phyloP scores from a whole-genome alignment of 2,888 invertebrate species.

The Asteroscopus sphinx region DNA sequence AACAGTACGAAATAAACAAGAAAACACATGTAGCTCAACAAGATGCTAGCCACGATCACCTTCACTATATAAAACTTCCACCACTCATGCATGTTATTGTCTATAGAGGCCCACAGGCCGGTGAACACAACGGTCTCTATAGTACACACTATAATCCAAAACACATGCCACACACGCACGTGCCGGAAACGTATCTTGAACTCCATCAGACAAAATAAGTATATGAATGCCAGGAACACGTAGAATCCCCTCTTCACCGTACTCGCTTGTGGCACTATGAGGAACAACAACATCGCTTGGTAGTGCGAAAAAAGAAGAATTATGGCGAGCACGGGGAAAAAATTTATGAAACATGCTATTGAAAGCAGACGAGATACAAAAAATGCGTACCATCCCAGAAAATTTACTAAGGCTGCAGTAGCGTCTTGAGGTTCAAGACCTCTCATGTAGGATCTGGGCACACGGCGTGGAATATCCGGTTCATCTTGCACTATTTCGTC shows the following conservation, averaged over 20 bases:
- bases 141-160: conserved; percentile 92
- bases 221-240: conserved; percentile 93
- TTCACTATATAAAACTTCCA: conserved; percentile 92
- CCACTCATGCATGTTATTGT: conserved; percentile 90
- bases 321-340: conserved; percentile 91
- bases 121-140: conserved; percentile 92
- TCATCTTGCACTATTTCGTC: conserved; percentile 76
- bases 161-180: conserved; percentile 92
- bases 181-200: conserved; percentile 94
- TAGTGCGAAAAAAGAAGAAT: conserved; percentile 91
- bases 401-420: conserved; percentile 91
- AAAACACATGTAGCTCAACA: conserved; percentile 90
- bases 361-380: conserved; percentile 93
- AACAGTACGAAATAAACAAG: conserved; percentile 91
- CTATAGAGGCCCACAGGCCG: conserved; percentile 90
- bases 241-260: conserved; percentile 90
- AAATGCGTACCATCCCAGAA: conserved; percentile 94
- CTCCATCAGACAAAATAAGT: conserved; percentile 94
- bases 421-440: conserved; percentile 94
- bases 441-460: conserved; percentile 88
- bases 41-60: conserved; percentile 90
- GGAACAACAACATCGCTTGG: conserved; percentile 90
- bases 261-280: conserved; percentile 91
- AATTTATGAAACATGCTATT: conserved; percentile 92
- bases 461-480: conserved; percentile 78